Base-by-base conservation (phyloP, 1,140 invertebrate genomes). In the Orius insidiosus region DNA sequence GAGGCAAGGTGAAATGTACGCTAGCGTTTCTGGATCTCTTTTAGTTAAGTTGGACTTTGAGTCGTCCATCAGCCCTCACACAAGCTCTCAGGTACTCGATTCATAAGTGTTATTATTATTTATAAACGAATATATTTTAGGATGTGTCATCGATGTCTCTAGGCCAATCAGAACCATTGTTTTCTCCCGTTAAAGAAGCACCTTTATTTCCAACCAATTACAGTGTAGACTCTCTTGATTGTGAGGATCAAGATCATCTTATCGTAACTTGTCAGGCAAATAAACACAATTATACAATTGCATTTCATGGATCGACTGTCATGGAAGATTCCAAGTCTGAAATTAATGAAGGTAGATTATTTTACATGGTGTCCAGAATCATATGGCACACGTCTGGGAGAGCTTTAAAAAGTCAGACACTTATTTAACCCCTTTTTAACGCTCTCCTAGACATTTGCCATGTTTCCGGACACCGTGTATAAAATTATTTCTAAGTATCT, bases 231-330 rank as follows among this genome's bases (percentile, higher is more conserved):
- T 90, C 85, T 37, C 67, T 93, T 44, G 87, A 93, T 60, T 85
- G 84, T 63, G 83, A 85, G 56, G 76, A 79, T 56, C 75, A 75
- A 51, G 85, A 90, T 56, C 80, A 90, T 59, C 76, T 92, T 56
- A 69, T 89, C 31, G 66, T 66, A 1, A 92, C 86, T 43, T 85
- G 83, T 60, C 80, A 83, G 59, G 80, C 83, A 9, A 89, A 93
- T 58, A 89, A 89, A 66, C 80, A 89, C 59, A 92, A 90, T 64
- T 93, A 93, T 60, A 93, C 86, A 43, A 89, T 93, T 56, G 86
- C 86, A 40, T 92, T 92, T 57, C 85, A 92, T 66, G 85, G 83
- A 53, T 87, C 84, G 56, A 71, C 79, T 49, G 78, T 82, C 32
- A 79, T 81, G 68, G 85, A 82, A 59, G 80, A 83, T 56, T 86